Evolutionary conservation across 2,888 invertebrate genomes (phyloP).

Genomic region (Caenorhabditis uteleia): DNA sequence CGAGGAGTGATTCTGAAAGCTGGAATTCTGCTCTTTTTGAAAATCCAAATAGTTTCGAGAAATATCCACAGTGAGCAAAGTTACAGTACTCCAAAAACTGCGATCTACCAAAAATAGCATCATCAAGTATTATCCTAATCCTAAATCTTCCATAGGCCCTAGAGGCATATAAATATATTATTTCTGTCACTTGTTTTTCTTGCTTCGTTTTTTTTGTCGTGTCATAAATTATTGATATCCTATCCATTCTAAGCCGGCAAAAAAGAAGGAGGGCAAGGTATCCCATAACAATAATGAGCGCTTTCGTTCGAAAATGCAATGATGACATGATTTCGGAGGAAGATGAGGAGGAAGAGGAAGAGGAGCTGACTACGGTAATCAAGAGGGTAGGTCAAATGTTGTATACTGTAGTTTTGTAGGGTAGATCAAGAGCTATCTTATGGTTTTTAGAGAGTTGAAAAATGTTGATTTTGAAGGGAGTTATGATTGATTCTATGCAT

Average conservation of each 20-base stretch:
- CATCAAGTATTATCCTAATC: too few relatives aligned
- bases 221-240: neutral
- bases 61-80: too few relatives aligned
- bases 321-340: conserved; percentile 6
- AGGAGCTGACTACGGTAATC: conserved; percentile 20
- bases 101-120: too few relatives aligned
- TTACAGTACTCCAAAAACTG: too few relatives aligned
- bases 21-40: too few relatives aligned
- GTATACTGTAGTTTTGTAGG: too few relatives aligned
- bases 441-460: too few relatives aligned
- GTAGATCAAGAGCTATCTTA: too few relatives aligned
- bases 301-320: conserved; percentile 25
- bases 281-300: conserved; percentile 12
- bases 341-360: conserved; percentile 23
- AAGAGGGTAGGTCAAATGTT: conserved; percentile 8
- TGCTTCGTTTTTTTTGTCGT: conserved; percentile 1
- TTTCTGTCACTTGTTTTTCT: neutral
- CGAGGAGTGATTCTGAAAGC: too few relatives aligned
- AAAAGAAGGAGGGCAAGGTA: neutral
- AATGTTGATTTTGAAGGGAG: too few relatives aligned
- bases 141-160: neutral
- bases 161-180: conserved; percentile 6
- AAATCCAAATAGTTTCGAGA: too few relatives aligned
- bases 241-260: neutral
- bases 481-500: too few relatives aligned